Percentiles rank a stretch among this genome's conserved stretches.
phyloP scores from a whole-genome alignment of 1,140 invertebrate species.

The Scaptomyza graminum region DNA sequence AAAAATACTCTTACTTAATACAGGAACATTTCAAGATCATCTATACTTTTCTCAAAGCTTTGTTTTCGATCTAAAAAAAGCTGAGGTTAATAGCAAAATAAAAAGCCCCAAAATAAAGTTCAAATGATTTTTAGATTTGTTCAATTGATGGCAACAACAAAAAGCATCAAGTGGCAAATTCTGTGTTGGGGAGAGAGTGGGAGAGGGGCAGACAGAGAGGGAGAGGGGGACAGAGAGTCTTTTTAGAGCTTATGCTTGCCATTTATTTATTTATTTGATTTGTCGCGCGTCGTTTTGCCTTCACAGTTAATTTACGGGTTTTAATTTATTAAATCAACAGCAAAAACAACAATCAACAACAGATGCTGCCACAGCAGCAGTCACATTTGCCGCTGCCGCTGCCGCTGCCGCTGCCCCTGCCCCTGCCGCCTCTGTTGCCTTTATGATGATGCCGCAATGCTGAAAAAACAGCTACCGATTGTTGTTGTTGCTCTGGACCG shows the following conservation, averaged over 20 bases:
- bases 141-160: slow-evolving; percentile 32
- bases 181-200: too few species aligned
- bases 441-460: slow-evolving; percentile 30
- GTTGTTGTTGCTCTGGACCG: slow-evolving; percentile 30
- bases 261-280: slow-evolving; percentile 66
- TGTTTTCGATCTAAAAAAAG: too few species aligned
- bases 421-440: slow-evolving; percentile 12
- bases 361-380: slow-evolving; percentile 36
- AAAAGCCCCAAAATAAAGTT: slow-evolving; percentile 33
- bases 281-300: slow-evolving; percentile 68
- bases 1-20: too few species aligned
- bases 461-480: slow-evolving; percentile 14
- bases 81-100: too few species aligned
- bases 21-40: too few species aligned
- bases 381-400: neutral
- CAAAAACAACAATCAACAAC: slow-evolving; percentile 54
- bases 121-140: slow-evolving; percentile 46
- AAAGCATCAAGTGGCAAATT: slow-evolving; percentile 36
- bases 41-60: neutral
- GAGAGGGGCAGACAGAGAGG: too few species aligned
- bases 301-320: slow-evolving; percentile 70
- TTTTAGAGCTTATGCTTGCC: slow-evolving; percentile 23
- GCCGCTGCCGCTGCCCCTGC: neutral
- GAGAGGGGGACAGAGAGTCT: slow-evolving; percentile 12
- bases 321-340: slow-evolving; percentile 72